Evolutionary conservation across 2,113 vertebrate genomes (phyloP).

Genomic region (Chaenogobius annularis): DNA sequence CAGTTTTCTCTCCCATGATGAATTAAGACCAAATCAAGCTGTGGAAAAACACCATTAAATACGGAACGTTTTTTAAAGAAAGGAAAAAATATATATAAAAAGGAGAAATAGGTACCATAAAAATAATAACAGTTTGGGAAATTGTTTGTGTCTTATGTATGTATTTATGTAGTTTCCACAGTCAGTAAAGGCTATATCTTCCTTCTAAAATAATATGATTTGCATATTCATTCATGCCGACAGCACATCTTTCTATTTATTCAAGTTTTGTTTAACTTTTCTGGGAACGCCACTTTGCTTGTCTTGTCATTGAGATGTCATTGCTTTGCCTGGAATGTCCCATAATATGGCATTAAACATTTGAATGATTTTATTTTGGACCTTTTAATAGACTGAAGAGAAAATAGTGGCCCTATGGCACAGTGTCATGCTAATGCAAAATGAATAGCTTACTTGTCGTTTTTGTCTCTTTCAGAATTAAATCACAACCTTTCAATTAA

Average conservation of each 20-base stretch:
- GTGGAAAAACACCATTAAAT: conserved; percentile 18
- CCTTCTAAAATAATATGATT: too few species aligned
- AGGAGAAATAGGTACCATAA: too few species aligned
- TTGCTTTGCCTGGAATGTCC: too few species aligned
- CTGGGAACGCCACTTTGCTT: too few species aligned
- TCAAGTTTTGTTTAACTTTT: too few species aligned
- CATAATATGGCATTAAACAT: too few species aligned
- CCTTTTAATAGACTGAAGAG: conserved; percentile 27
- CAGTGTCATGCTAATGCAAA: conserved; percentile 16
- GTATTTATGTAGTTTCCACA: too few species aligned
- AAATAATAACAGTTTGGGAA: too few species aligned
- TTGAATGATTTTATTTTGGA: neutral
- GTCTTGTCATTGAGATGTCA: too few species aligned
- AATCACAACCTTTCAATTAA: neutral
- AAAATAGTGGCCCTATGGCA: conserved; percentile 24
- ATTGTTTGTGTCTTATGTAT: neutral
- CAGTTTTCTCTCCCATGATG: conserved; percentile 25
- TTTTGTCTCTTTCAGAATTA: neutral
- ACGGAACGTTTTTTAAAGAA: conserved; percentile 6
- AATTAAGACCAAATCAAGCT: conserved; percentile 21
- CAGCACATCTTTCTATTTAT: too few species aligned
- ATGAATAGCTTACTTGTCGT: conserved; percentile 12
- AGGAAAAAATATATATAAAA: neutral
- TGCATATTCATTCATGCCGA: too few species aligned
- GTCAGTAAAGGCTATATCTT: too few species aligned